A percentile compares a stretch with the other conserved stretches of the same genome.
These are phyloP conservation scores for Pseudococcus jackbeardsleyi DNA, from an alignment of 2,888 invertebrate genomes.

Conservation along the genomic window DNA sequence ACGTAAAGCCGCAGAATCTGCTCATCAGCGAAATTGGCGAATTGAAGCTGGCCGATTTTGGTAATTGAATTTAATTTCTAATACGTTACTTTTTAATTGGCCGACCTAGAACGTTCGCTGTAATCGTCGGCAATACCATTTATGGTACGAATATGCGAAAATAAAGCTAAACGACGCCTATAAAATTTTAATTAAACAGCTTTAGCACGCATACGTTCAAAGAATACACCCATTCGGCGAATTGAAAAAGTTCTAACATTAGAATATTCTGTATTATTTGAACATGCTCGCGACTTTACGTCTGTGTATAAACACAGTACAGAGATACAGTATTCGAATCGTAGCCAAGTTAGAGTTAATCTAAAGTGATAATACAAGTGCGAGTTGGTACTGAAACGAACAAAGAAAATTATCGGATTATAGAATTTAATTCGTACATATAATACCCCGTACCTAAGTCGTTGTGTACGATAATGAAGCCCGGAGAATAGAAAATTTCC, in stretches of 20 bases:
- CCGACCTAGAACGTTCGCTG: background rate
- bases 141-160: no score
- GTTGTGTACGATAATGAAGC: background rate
- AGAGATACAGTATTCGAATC: background rate
- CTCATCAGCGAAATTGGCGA: constrained; percentile 97
- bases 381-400: background rate
- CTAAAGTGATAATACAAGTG: background rate
- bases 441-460: background rate
- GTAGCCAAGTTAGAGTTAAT: background rate
- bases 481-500: background rate
- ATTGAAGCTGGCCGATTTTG: constrained; percentile 97
- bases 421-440: background rate
- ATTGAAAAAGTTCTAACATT: no score
- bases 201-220: no score
- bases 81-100: background rate
- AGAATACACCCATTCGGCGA: no score
- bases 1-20: constrained; percentile 98
- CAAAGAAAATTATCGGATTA: constrained; percentile 42
- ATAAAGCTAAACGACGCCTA: no score
- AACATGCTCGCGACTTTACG: background rate
- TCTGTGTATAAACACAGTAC: background rate
- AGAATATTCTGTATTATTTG: no score
- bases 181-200: no score
- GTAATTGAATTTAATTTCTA: constrained; percentile 69
- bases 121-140: background rate